Evolutionary conservation across 2,113 vertebrate genomes (phyloP).

Genomic region (Sapayoa aenigma): DNA sequence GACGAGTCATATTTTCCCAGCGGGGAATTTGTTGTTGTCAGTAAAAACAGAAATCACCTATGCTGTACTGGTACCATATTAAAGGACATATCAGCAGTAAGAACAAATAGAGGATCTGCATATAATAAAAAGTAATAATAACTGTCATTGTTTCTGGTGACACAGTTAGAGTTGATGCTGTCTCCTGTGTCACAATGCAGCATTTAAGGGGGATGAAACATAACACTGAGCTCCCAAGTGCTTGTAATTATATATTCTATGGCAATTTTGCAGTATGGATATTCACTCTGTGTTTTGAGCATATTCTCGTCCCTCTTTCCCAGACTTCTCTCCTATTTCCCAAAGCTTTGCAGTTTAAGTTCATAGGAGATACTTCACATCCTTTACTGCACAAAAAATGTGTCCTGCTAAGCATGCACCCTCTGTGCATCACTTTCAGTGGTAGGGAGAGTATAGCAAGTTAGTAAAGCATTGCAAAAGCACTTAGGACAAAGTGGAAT

Average conservation of each 20-base stretch:
- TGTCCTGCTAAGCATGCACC: not conserved
- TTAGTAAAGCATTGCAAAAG: not conserved
- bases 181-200: not conserved
- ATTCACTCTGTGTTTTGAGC: not conserved
- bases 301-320: not conserved
- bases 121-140: conserved; percentile 27
- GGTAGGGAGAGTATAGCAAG: not conserved
- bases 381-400: not conserved
- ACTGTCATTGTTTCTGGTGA: not conserved
- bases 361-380: not conserved
- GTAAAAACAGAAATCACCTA: conserved; percentile 37
- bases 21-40: not conserved
- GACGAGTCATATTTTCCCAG: conserved; percentile 36
- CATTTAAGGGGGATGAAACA: not conserved
- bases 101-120: conserved; percentile 13
- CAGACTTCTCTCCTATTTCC: not conserved
- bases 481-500: not conserved
- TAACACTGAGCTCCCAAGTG: not conserved
- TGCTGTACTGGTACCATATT: not conserved
- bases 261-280: not conserved
- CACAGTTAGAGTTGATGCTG: not conserved
- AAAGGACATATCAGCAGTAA: not conserved
- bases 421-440: not conserved
- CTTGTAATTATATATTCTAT: not conserved
- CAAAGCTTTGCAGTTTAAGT: not conserved